A percentile compares a stretch with the other conserved stretches of the same genome.
phyloP scores from a whole-genome alignment of 2,888 invertebrate genomes.

The Hymenopus coronatus region DNA sequence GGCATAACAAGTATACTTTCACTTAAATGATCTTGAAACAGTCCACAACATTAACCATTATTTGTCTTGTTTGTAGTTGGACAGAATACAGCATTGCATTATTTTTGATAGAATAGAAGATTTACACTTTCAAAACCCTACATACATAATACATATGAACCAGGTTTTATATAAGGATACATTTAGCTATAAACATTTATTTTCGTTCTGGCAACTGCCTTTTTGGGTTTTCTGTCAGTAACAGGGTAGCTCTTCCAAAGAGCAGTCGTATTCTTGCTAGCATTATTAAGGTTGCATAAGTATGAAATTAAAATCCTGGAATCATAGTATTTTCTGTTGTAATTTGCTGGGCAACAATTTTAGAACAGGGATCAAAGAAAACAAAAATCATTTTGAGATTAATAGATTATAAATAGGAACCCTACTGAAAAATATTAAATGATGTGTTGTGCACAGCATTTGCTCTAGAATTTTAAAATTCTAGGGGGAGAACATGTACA shows the following conservation, averaged over 20 bases:
- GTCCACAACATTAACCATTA: background rate
- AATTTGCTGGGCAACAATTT: background rate
- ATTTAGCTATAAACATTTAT: background rate
- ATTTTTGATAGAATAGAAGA: background rate
- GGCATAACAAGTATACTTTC: background rate
- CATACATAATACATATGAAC: background rate
- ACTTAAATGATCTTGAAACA: background rate
- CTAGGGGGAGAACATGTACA: background rate
- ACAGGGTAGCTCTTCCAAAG: background rate
- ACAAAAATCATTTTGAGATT: background rate
- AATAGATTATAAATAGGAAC: no score
- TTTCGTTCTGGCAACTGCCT: background rate
- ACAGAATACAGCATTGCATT: background rate
- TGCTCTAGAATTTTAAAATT: background rate
- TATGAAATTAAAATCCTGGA: background rate
- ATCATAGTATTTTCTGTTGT: no score
- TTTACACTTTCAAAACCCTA: background rate
- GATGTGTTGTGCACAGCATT: background rate
- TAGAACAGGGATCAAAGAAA: background rate
- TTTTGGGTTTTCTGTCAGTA: background rate
- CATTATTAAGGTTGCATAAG: background rate
- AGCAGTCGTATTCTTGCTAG: background rate
- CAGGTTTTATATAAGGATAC: background rate
- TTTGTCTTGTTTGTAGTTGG: background rate
- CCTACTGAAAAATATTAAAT: background rate